Conservation (phyloP, 2,888 invertebrate species). For the Tholera decimalis region DNA sequence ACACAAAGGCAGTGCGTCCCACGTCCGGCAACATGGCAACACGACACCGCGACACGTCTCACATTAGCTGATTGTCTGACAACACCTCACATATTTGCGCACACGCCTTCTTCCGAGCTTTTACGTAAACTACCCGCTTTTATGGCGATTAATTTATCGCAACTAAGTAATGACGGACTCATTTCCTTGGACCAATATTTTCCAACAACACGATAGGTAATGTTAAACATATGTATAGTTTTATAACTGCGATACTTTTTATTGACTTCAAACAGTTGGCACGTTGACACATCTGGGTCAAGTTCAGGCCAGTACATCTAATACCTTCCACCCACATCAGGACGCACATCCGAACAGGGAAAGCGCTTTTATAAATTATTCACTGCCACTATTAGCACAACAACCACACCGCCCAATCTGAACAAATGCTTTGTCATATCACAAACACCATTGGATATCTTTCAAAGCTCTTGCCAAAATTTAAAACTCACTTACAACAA, state of each 20-base stretch:
- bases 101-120: slow-evolving; percentile 56
- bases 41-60: slow-evolving; percentile 62
- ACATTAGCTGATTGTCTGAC: slow-evolving; percentile 75
- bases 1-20: slow-evolving; percentile 13
- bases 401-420: neutral
- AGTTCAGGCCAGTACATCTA: neutral
- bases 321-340: neutral
- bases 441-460: slow-evolving; percentile 17
- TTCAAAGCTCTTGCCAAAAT: slow-evolving; percentile 25
- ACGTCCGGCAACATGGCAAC: slow-evolving; percentile 32
- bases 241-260: neutral
- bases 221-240: neutral
- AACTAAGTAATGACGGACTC: slow-evolving; percentile 31
- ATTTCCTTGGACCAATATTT: slow-evolving; percentile 23
- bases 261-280: neutral
- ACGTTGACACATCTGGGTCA: neutral
- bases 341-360: neutral
- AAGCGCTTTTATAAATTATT: neutral
- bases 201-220: neutral
- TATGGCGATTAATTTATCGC: slow-evolving; percentile 48
- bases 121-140: slow-evolving; percentile 52
- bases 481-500: slow-evolving; percentile 42
- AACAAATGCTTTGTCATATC: slow-evolving; percentile 7
- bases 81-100: slow-evolving; percentile 63
- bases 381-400: slow-evolving; percentile 1